These are phyloP conservation scores for Lysandra bellargus DNA, from an alignment of 2,888 invertebrate genomes.

Conservation along the genomic window DNA sequence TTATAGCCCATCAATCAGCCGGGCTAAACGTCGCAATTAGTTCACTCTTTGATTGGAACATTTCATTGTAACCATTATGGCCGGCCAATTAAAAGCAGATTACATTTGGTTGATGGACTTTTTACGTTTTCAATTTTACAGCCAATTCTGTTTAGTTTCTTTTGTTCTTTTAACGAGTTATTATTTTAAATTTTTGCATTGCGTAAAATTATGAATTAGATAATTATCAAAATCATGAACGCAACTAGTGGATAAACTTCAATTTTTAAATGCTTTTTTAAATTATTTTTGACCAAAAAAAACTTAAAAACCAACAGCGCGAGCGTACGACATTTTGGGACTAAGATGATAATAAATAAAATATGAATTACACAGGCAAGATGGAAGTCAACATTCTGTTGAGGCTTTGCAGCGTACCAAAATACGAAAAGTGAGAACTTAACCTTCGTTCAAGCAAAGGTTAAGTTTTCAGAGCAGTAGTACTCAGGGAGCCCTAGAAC, in stretches of 20 bases:
- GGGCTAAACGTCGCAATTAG: background rate
- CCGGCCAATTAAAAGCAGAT: constrained; percentile 19
- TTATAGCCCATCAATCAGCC: background rate
- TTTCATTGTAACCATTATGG: constrained; percentile 13
- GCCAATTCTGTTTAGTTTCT: background rate
- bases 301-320: too few species aligned
- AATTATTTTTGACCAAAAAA: too few species aligned
- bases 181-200: background rate
- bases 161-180: background rate
- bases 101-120: constrained; percentile 18
- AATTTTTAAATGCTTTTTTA: too few species aligned
- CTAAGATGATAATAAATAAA: too few species aligned
- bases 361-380: too few species aligned
- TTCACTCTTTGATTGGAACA: constrained; percentile 9
- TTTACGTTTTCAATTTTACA: constrained; percentile 19
- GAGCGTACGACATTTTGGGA: too few species aligned
- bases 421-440: too few species aligned
- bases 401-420: background rate
- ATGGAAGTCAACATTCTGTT: too few species aligned
- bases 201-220: background rate
- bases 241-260: background rate
- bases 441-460: background rate
- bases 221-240: background rate
- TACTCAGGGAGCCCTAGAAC: too few species aligned
- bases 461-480: too few species aligned